These are phyloP conservation scores for Trichacis sp. DNA, from an alignment of 2,888 invertebrate species.

Conservation along the genomic window DNA sequence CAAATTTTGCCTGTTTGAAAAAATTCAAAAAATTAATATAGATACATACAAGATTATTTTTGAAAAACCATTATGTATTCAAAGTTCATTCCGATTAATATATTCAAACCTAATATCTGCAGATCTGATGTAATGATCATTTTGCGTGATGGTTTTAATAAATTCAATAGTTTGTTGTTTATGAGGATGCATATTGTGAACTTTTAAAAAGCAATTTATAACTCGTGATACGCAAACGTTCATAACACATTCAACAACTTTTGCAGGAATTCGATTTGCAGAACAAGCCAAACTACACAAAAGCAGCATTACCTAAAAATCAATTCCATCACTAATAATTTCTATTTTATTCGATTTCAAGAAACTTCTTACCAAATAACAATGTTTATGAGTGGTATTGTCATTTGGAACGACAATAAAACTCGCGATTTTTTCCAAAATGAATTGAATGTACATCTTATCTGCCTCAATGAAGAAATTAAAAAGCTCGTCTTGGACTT, in stretches of 20 bases:
- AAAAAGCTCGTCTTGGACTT: slow-evolving; percentile 54
- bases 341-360: slow-evolving; percentile 4
- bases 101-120: slow-evolving; percentile 47
- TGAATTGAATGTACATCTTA: slow-evolving; percentile 48
- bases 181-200: slow-evolving; percentile 62
- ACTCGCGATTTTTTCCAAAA: slow-evolving; percentile 55
- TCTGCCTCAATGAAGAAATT: slow-evolving; percentile 58
- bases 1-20: not conserved
- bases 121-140: slow-evolving; percentile 53
- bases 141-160: slow-evolving; percentile 50
- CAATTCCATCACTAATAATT: not conserved
- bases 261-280: slow-evolving; percentile 47
- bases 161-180: slow-evolving; percentile 57
- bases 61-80: slow-evolving; percentile 15
- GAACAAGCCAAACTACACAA: slow-evolving; percentile 53
- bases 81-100: slow-evolving; percentile 1
- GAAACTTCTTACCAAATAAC: slow-evolving; percentile 54
- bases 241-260: slow-evolving; percentile 53
- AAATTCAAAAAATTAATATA: not conserved
- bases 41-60: slow-evolving; percentile 1
- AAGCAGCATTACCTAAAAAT: slow-evolving; percentile 56
- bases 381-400: slow-evolving; percentile 58
- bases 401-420: slow-evolving; percentile 55
- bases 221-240: slow-evolving; percentile 50
- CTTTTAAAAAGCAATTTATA: slow-evolving; percentile 59